Evolutionary conservation across 2,797 vertebrate genomes (phyloP).

Genomic region (Caiman crocodilus): DNA sequence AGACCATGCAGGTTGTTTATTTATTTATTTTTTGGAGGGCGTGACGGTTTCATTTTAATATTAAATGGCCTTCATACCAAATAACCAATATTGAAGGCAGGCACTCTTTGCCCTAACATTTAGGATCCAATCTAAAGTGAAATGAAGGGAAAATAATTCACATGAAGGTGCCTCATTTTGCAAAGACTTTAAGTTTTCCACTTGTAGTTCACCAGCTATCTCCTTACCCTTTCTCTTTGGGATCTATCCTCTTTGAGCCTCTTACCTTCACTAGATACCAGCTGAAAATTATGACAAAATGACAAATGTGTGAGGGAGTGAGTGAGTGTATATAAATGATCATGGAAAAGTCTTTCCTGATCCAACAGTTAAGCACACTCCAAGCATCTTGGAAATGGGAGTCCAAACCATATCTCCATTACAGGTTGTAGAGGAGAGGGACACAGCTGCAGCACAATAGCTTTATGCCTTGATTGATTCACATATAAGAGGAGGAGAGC

Average conservation of each 20-base stretch:
- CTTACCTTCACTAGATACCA: not conserved
- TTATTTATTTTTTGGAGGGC: not conserved
- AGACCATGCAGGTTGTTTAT: too few species aligned
- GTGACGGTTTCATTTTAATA: not conserved
- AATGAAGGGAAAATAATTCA: not conserved
- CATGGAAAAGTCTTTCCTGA: not conserved
- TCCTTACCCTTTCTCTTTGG: not conserved
- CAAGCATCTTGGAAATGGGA: not conserved
- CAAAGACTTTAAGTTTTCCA: not conserved
- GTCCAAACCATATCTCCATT: not conserved
- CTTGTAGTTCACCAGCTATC: not conserved
- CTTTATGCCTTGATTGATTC: not conserved
- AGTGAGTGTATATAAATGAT: too few species aligned
- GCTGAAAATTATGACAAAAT: not conserved
- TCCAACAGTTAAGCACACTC: not conserved
- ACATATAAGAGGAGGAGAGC: not conserved
- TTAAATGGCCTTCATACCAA: not conserved
- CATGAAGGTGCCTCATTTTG: not conserved
- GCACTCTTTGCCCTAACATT: not conserved
- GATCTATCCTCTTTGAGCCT: not conserved
- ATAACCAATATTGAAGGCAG: not conserved
- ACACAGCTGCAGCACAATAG: not conserved
- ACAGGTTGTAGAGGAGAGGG: not conserved
- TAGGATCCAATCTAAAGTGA: not conserved
- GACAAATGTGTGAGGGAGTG: not conserved